A percentile compares a stretch with the other conserved stretches of the same genome.
phyloP scores from a whole-genome alignment of 1,140 invertebrate genomes.

The Periplaneta americana region DNA sequence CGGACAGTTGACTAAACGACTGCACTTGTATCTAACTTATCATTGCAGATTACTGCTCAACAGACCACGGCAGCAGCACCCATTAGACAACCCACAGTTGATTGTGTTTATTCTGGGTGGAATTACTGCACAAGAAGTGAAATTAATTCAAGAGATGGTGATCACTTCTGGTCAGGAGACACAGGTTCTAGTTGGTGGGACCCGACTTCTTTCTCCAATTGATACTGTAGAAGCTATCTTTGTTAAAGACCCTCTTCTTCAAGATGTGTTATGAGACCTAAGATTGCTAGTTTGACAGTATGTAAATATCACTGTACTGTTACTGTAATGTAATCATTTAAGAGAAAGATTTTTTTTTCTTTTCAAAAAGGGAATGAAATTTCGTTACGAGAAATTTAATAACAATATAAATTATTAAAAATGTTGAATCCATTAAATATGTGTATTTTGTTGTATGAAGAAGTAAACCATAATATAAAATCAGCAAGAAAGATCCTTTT shows the following conservation, averaged over 20 bases:
- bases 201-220: constrained; percentile 9
- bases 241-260: not conserved
- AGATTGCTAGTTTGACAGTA: too few relatives aligned
- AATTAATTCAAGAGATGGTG: constrained; percentile 28
- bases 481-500: too few relatives aligned
- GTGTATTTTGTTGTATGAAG: too few relatives aligned
- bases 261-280: not conserved
- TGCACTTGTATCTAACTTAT: too few relatives aligned
- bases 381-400: too few relatives aligned
- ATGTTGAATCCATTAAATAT: too few relatives aligned
- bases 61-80: constrained; percentile 40
- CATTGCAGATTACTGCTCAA: constrained; percentile 35
- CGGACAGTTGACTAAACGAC: too few relatives aligned
- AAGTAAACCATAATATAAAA: too few relatives aligned
- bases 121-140: constrained; percentile 49
- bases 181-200: constrained; percentile 14
- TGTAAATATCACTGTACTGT: constrained; percentile 34
- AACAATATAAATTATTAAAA: too few relatives aligned
- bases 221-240: constrained; percentile 3
- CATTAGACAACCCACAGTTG: constrained; percentile 48
- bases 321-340: too few relatives aligned
- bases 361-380: too few relatives aligned
- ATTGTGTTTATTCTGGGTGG: constrained; percentile 51
- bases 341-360: too few relatives aligned
- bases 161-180: not conserved